Evolutionary conservation across 2,113 vertebrate species (phyloP).

Genomic region (Uropsilus gracilis): DNA sequence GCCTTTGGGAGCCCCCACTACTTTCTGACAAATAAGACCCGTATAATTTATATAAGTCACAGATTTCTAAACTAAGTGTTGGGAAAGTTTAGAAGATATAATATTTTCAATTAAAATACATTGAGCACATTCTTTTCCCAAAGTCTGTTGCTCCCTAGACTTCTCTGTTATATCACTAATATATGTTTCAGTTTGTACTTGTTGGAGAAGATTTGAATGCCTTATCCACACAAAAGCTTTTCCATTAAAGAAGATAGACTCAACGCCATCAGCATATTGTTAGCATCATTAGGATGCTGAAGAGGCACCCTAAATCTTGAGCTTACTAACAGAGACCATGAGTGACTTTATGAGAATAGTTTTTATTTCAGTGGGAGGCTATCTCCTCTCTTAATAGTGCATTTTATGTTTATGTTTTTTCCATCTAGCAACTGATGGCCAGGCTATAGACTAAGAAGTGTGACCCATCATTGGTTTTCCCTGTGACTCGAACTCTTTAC

Average conservation of each 20-base stretch:
- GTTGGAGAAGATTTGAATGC: not conserved
- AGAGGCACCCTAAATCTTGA: not conserved
- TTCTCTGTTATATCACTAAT: not conserved
- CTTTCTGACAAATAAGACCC: not conserved
- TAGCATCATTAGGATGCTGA: not conserved
- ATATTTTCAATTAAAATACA: not conserved
- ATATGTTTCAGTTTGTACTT: not conserved
- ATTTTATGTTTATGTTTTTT: not conserved
- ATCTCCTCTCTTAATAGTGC: not conserved
- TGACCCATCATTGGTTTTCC: not conserved
- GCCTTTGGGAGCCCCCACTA: not conserved
- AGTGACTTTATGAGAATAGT: not conserved
- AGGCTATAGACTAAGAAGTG: not conserved
- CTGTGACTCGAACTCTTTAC: not conserved
- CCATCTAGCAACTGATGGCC: not conserved
- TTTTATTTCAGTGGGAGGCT: not conserved
- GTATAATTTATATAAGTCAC: not conserved
- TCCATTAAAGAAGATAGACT: not conserved
- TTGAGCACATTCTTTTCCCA: not conserved
- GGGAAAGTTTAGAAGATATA: not conserved
- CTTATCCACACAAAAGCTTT: not conserved
- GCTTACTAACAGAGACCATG: not conserved
- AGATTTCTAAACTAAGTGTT: not conserved
- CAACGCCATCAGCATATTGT: not conserved
- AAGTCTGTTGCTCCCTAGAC: not conserved